Conservation (phyloP, 2,797 vertebrate genomes). For the Malurus leucopterus region DNA sequence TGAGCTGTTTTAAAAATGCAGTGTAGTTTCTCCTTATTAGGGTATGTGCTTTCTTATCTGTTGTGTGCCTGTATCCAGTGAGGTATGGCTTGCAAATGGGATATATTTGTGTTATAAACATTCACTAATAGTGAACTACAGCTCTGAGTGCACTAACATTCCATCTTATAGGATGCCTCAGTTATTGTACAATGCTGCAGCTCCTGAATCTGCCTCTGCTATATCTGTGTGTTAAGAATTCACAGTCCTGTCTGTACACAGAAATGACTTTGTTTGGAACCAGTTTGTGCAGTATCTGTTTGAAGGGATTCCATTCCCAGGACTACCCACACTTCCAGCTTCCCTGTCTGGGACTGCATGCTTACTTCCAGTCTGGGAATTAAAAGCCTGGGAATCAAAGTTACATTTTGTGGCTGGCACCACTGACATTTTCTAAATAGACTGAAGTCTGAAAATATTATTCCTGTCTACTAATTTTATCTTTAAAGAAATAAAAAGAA, state of each 20-base stretch:
- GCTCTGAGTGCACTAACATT: not conserved
- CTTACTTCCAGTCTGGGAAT: slow-evolving; percentile 28
- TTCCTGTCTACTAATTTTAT: slow-evolving; percentile 5
- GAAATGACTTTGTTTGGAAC: not conserved
- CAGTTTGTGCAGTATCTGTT: not conserved
- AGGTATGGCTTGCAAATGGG: not conserved
- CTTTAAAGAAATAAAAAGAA: not conserved
- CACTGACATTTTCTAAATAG: slow-evolving; percentile 10
- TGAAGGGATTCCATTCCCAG: slow-evolving; percentile 15
- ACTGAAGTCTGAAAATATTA: not conserved
- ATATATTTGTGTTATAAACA: not conserved
- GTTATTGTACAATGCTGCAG: not conserved
- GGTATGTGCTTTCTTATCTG: slow-evolving; percentile 36
- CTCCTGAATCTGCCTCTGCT: not conserved
- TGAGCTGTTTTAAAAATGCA: slow-evolving; percentile 10
- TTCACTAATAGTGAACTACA: not conserved
- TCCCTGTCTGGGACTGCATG: not conserved
- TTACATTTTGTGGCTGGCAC: not conserved
- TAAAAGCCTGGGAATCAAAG: slow-evolving; percentile 29
- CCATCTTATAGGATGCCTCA: not conserved
- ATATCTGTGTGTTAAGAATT: not conserved
- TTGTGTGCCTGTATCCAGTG: not conserved
- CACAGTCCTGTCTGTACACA: not conserved
- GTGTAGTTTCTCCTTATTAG: slow-evolving; percentile 58
- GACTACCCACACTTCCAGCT: not conserved